Conservation (phyloP, 2,113 vertebrate genomes). For the Pachyramphus minor region DNA sequence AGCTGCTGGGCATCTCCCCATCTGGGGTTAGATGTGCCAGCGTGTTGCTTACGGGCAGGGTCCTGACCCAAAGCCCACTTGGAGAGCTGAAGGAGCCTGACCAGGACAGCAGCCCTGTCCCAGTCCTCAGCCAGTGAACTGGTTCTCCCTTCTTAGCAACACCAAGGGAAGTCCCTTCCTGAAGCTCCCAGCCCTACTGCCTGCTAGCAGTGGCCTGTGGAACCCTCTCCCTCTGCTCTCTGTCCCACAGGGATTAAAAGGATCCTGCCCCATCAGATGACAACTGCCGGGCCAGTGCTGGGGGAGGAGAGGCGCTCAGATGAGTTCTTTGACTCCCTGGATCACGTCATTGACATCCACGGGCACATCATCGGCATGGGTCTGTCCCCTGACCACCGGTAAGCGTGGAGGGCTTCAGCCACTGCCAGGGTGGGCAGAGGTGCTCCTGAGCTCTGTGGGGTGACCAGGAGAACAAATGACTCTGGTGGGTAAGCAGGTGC, state of each 20-base stretch:
- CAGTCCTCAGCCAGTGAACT: background rate
- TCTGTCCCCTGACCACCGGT: conserved; percentile 96
- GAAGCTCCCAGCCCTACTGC: background rate
- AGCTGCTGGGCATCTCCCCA: background rate
- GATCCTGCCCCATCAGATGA: conserved; percentile 96
- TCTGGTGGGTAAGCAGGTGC: background rate
- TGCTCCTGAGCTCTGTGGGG: background rate
- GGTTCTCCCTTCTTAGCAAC: background rate
- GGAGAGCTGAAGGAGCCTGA: background rate
- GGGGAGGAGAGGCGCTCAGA: conserved; percentile 87
- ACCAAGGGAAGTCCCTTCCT: background rate
- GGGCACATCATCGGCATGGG: conserved; percentile 98
- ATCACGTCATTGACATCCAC: conserved; percentile 94
- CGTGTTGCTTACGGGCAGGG: accelerated
- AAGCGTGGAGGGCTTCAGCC: background rate
- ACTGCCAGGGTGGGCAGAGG: background rate
- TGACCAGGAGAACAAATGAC: background rate
- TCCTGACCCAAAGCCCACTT: background rate
- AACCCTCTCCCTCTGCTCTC: background rate
- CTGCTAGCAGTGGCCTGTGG: background rate
- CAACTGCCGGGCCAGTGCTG: conserved; percentile 86
- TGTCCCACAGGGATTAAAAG: conserved; percentile 85
- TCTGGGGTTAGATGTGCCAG: background rate
- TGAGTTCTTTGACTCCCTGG: conserved; percentile 92
- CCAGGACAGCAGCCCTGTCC: background rate